Evolutionary conservation across 1,140 invertebrate genomes (phyloP), one percentile per base, ranked within the genome.

Genomic region (Melitaea cinxia): DNA sequence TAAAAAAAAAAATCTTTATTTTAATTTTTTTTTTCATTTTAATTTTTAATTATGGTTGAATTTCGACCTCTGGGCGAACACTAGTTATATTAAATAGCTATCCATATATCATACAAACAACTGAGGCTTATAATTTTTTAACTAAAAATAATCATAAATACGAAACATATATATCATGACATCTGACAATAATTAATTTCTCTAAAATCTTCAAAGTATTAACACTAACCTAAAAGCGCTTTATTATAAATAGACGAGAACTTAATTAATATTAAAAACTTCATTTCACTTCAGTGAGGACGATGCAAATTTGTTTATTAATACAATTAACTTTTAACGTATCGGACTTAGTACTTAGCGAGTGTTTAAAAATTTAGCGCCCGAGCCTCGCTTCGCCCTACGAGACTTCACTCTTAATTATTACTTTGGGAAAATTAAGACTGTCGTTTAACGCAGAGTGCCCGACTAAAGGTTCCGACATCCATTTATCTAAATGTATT

Each of bases 381-480:
- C 72, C 79, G 78, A 72, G 77, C 75, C 61, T 71, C 77, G 75
- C 77, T 76, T 73, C 72, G 77, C 83, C 83, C 80, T 77, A 76
- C 75, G 73, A 82, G 78, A 80, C 82, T 90, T 91, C 91, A 90
- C 89, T 91, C 90, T 91, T 92, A 92, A 92, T 92, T 91, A 92
- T 91, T 92, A 92, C 91, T 91, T 92, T 91, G 90, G 84, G 82
- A 91, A 91, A 91, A 92, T 92, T 92, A 92, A 92, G 91, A 90
- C 81, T 90, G 88, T 90, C 89, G 89, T 87, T 89, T 88, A 91
- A 78, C 65, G 77, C 68, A 61, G 79, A 90, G 86, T 83, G 80
- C 85, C 82, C 80, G 76, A 74, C 71, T 78, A 77, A 78, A 87
- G 82, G 85, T 82, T 83, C 75, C 71, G 76, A 75, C 75, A 80